These are phyloP conservation scores for Nesogale talazaci DNA, from an alignment of 2,113 vertebrate genomes.

Conservation along the genomic window DNA sequence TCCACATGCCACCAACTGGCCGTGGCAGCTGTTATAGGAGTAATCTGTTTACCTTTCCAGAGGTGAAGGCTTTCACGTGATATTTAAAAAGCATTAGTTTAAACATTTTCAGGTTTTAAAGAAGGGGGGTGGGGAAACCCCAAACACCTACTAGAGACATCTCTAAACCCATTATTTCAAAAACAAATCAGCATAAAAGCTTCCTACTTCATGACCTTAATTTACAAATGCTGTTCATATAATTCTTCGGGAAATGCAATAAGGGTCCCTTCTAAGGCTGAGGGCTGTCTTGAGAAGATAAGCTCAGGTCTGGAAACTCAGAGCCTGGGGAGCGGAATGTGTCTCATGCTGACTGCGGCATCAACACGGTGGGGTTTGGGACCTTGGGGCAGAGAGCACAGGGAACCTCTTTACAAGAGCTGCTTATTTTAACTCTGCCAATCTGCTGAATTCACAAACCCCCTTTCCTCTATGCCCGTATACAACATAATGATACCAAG, in stretches of 20 bases:
- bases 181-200: not conserved
- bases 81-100: conserved; percentile 38
- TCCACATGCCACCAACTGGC: not conserved
- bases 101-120: conserved; percentile 36
- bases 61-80: not conserved
- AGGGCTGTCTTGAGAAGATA: not conserved
- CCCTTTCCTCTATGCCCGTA: not conserved
- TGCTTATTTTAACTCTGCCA: not conserved
- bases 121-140: not conserved
- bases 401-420: not conserved
- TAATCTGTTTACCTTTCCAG: not conserved
- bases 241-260: conserved; percentile 26
- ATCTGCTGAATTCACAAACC: not conserved
- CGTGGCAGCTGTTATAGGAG: not conserved
- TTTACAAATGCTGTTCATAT: conserved; percentile 50
- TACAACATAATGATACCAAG: not conserved
- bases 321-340: not conserved
- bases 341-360: not conserved
- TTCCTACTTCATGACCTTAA: conserved; percentile 36
- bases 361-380: fast-evolving
- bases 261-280: not conserved
- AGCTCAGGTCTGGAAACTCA: not conserved
- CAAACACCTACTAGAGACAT: conserved; percentile 1
- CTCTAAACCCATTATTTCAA: conserved; percentile 53
- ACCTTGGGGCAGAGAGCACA: not conserved